A percentile compares a stretch with the other conserved stretches of the same genome.
These are phyloP conservation scores for Tyto alba DNA, from an alignment of 2,113 vertebrate species.

Conservation along the genomic window DNA sequence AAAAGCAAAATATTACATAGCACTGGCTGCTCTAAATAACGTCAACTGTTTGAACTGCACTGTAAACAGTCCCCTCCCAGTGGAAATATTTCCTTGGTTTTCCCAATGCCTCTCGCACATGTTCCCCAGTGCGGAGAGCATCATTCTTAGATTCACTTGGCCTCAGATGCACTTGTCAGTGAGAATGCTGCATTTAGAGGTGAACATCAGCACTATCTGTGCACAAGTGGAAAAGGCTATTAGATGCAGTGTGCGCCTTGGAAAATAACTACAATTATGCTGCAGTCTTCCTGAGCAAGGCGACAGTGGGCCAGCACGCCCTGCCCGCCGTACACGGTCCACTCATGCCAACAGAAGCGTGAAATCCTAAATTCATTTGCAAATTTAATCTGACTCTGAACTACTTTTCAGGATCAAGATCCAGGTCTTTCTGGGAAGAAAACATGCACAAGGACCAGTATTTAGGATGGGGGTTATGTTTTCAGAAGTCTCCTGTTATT, in stretches of 20 bases:
- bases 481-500: neutral
- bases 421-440: neutral
- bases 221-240: neutral
- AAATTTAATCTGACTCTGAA: neutral
- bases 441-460: neutral
- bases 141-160: neutral
- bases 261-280: accelerated
- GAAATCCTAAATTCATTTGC: neutral
- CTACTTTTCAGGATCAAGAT: neutral
- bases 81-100: neutral
- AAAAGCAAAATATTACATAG: neutral
- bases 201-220: neutral
- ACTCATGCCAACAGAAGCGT: accelerated
- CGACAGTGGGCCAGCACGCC: accelerated
- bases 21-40: neutral
- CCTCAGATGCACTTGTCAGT: constrained; percentile 5
- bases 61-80: constrained; percentile 44
- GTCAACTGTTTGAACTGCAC: neutral
- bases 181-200: neutral
- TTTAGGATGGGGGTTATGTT: neutral
- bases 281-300: neutral
- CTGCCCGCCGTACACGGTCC: accelerated
- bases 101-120: neutral
- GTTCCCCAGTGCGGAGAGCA: neutral
- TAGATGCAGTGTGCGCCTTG: neutral